These are phyloP conservation scores for Eucera pruinosa DNA, from an alignment of 2,888 invertebrate species.

Conservation along the genomic window DNA sequence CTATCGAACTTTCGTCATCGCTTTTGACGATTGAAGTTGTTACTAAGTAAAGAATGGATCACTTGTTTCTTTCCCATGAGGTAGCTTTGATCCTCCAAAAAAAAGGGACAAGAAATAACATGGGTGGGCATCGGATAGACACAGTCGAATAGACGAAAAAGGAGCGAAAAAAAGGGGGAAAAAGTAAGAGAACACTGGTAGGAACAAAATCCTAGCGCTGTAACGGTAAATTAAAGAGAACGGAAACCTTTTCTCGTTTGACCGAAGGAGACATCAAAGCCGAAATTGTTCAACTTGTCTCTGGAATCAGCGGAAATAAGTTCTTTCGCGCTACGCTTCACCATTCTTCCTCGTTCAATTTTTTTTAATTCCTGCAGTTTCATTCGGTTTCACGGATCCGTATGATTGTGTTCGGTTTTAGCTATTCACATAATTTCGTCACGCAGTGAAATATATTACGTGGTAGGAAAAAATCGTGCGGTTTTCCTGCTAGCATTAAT, in stretches of 20 bases:
- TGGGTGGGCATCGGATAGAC: conserved; percentile 27
- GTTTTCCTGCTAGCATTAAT: no score
- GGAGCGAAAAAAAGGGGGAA: not conserved
- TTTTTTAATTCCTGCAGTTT: not conserved
- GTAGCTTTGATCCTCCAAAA: conserved; percentile 29
- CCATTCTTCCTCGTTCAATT: not conserved
- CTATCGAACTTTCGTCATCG: conserved; percentile 33
- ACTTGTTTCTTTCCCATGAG: conserved; percentile 55
- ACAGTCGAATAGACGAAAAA: conserved; percentile 15
- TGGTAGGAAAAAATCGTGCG: no score
- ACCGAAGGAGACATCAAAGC: conserved; percentile 47
- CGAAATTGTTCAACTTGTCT: conserved; percentile 44
- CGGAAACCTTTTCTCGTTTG: conserved; percentile 51
- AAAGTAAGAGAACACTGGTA: conserved; percentile 30
- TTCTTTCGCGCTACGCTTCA: conserved; percentile 6
- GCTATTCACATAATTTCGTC: not conserved
- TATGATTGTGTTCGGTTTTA: no score
- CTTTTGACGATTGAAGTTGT: conserved; percentile 31
- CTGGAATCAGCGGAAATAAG: conserved; percentile 4
- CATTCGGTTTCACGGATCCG: not conserved
- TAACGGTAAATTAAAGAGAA: conserved; percentile 55
- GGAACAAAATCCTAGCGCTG: conserved; percentile 45
- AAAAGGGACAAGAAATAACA: conserved; percentile 23
- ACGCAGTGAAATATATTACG: not conserved
- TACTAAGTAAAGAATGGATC: conserved; percentile 46